A percentile compares a stretch with the other conserved stretches of the same genome.
Conservation (phyloP, 2,797 vertebrate species). For the Sciurus carolinensis region DNA sequence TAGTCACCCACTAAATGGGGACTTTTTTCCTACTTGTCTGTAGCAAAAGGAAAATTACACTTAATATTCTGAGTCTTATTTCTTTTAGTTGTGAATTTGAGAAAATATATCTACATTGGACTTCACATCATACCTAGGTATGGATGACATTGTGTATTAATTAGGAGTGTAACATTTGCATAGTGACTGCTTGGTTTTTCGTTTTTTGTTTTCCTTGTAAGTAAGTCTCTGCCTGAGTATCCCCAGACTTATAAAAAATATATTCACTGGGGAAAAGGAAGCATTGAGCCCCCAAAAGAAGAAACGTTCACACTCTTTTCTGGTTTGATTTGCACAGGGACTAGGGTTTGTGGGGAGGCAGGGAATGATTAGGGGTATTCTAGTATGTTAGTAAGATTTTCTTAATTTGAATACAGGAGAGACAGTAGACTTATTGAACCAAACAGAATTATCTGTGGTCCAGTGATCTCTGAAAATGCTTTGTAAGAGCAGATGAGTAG, state of each 20-base stretch:
- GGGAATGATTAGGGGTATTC: not conserved
- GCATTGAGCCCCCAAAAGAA: conserved; percentile 17
- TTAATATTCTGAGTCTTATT: conserved; percentile 27
- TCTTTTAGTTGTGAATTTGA: conserved; percentile 46
- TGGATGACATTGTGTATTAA: conserved; percentile 27
- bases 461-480: conserved; percentile 64
- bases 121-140: not conserved
- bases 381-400: conserved; percentile 32
- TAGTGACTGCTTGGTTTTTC: not conserved
- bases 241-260: conserved; percentile 32
- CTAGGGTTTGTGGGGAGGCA: not conserved
- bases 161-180: conserved; percentile 45
- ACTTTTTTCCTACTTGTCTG: conserved; percentile 37
- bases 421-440: conserved; percentile 62
- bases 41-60: not conserved
- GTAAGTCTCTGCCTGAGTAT: conserved; percentile 46
- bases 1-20: not conserved
- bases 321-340: conserved; percentile 63
- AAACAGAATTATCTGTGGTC: conserved; percentile 69
- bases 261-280: conserved; percentile 16
- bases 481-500: conserved; percentile 71
- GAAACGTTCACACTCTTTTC: conserved; percentile 9
- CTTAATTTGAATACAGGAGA: conserved; percentile 69
- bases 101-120: not conserved
- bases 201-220: conserved; percentile 31